Evolutionary conservation across 2,797 vertebrate species (phyloP).

Genomic region (Lagorchestes hirsutus): DNA sequence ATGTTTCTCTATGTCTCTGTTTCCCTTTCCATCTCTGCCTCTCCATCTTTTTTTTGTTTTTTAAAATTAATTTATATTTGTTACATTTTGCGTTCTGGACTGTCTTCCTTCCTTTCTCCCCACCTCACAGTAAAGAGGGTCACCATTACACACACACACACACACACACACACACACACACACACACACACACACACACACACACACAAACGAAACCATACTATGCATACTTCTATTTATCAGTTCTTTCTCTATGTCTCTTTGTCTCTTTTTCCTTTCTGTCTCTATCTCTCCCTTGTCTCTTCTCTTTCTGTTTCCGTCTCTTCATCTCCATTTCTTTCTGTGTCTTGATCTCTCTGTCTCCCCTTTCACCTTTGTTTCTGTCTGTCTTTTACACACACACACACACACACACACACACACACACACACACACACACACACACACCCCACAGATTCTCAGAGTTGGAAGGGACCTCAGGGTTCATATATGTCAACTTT

Average conservation of each 20-base stretch:
- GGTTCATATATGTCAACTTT: background rate
- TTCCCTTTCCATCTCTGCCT: background rate
- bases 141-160: too few species aligned
- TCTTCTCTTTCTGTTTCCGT: background rate
- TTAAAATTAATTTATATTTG: background rate
- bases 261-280: background rate
- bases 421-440: background rate
- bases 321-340: background rate
- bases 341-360: background rate
- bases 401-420: background rate
- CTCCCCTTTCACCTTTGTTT: background rate
- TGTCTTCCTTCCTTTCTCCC: background rate
- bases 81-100: background rate
- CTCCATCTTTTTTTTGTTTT: too few species aligned
- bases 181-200: too few species aligned
- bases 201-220: too few species aligned
- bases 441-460: background rate
- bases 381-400: background rate
- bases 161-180: too few species aligned
- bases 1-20: background rate
- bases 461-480: background rate
- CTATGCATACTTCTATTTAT: too few species aligned
- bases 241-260: too few species aligned
- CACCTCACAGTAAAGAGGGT: too few species aligned
- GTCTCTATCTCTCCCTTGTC: background rate